These are phyloP conservation scores for Apogon hyalosoma DNA, from an alignment of 2,797 vertebrate genomes.

Conservation along the genomic window DNA sequence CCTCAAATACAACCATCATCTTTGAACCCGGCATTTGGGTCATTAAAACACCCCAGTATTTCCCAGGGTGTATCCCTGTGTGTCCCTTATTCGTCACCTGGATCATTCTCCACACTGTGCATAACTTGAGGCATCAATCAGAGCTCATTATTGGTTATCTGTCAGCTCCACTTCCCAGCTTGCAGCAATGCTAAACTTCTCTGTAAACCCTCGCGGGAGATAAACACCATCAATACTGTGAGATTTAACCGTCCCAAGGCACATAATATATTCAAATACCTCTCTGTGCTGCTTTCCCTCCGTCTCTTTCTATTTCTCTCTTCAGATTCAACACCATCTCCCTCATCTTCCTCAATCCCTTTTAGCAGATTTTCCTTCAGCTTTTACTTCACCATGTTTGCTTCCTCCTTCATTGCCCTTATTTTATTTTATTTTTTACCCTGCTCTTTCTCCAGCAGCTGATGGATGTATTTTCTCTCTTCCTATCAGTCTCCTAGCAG, in stretches of 20 bases:
- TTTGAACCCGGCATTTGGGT: neutral
- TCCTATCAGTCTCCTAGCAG: slow-evolving; percentile 40
- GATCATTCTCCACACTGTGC: slow-evolving; percentile 10
- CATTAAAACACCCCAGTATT: neutral
- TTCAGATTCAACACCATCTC: slow-evolving; percentile 8
- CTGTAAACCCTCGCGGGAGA: slow-evolving; percentile 47
- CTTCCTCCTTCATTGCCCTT: neutral
- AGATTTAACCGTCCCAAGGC: slow-evolving; percentile 44
- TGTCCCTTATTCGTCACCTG: slow-evolving; percentile 37
- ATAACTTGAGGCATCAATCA: slow-evolving; percentile 53
- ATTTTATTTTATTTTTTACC: slow-evolving; percentile 4
- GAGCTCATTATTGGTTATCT: slow-evolving; percentile 64
- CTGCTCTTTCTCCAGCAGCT: slow-evolving; percentile 27
- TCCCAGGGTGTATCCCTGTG: slow-evolving; percentile 3
- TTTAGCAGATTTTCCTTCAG: neutral
- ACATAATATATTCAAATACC: slow-evolving; percentile 55
- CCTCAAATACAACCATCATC: neutral
- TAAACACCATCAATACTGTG: slow-evolving; percentile 53
- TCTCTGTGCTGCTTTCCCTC: slow-evolving; percentile 12
- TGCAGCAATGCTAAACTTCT: slow-evolving; percentile 47
- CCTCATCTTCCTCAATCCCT: slow-evolving; percentile 6
- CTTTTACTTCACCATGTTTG: slow-evolving; percentile 14
- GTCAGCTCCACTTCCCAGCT: slow-evolving; percentile 51
- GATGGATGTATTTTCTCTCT: slow-evolving; percentile 37
- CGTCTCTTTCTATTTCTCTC: slow-evolving; percentile 17